Conservation (phyloP, 2,113 vertebrate species). For the Himantopus leucocephalus region DNA sequence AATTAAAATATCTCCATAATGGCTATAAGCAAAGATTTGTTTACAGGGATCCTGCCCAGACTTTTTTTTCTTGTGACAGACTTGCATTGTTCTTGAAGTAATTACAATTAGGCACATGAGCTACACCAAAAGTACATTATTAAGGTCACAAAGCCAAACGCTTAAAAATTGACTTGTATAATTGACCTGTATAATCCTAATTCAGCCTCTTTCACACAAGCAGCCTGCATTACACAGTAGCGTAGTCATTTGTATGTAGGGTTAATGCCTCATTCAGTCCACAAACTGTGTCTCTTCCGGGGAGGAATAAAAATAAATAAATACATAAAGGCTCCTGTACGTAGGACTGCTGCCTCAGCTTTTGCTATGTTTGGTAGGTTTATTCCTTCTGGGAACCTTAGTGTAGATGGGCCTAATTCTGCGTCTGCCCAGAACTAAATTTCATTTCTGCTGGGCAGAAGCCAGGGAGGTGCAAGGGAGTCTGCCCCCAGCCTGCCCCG, state of each 20-base stretch:
- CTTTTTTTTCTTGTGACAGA: background rate
- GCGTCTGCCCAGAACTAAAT: background rate
- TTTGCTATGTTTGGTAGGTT: background rate
- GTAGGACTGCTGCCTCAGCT: background rate
- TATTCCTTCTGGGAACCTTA: background rate
- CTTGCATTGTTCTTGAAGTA: constrained; percentile 6
- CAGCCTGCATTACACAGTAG: background rate
- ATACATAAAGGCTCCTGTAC: background rate
- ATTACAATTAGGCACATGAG: background rate
- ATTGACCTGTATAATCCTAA: background rate
- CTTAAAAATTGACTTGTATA: background rate
- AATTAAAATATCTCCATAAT: background rate
- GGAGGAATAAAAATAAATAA: background rate
- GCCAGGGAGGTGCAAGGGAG: background rate
- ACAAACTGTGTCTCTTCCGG: background rate
- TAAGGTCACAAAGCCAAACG: background rate
- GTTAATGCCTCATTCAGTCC: background rate
- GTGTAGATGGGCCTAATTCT: background rate
- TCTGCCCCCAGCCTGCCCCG: no score
- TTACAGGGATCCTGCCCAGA: background rate
- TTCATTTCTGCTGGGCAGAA: background rate
- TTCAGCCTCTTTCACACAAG: background rate
- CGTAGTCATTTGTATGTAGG: background rate
- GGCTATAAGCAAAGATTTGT: background rate
- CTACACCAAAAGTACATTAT: background rate